Percentiles rank a stretch among this genome's conserved stretches.
These are phyloP conservation scores for Plecturocebus donacophilus DNA, from an alignment of 2,113 vertebrate species.

Conservation along the genomic window DNA sequence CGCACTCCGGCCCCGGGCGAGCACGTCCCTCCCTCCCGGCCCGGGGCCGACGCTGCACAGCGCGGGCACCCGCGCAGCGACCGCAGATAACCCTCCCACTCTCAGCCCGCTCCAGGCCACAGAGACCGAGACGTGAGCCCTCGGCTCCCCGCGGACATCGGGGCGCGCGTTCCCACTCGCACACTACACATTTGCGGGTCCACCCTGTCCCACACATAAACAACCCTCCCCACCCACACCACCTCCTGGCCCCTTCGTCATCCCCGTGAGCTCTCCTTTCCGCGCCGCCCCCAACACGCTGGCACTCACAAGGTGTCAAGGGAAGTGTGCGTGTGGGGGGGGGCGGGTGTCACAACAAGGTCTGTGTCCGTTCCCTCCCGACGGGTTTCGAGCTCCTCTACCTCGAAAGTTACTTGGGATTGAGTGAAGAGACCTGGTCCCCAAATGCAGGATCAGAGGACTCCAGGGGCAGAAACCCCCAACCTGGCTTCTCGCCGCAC, in stretches of 20 bases:
- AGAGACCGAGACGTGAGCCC: neutral
- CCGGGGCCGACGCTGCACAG: neutral
- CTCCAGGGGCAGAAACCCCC: neutral
- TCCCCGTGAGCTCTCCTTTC: neutral
- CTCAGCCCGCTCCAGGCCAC: constrained; percentile 43
- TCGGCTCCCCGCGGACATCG: neutral
- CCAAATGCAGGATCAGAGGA: constrained; percentile 43
- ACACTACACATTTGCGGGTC: neutral
- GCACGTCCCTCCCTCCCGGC: constrained; percentile 39
- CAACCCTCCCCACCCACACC: constrained; percentile 36
- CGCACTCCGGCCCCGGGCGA: neutral
- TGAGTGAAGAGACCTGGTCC: constrained; percentile 40
- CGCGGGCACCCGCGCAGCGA: neutral
- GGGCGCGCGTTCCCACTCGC: constrained; percentile 40
- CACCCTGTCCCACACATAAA: constrained; percentile 52
- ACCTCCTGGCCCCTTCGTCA: neutral
- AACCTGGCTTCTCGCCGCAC: constrained; percentile 27
- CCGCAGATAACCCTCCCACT: constrained; percentile 36
- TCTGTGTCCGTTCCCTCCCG: constrained; percentile 10
- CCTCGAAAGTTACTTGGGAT: constrained; percentile 78
- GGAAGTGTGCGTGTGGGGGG: neutral
- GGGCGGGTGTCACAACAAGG: neutral
- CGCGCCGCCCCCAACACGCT: neutral
- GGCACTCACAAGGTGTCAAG: constrained; percentile 39
- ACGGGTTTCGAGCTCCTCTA: constrained; percentile 52